phyloP scores from a whole-genome alignment of 2,113 vertebrate genomes.

The Mus pahari region DNA sequence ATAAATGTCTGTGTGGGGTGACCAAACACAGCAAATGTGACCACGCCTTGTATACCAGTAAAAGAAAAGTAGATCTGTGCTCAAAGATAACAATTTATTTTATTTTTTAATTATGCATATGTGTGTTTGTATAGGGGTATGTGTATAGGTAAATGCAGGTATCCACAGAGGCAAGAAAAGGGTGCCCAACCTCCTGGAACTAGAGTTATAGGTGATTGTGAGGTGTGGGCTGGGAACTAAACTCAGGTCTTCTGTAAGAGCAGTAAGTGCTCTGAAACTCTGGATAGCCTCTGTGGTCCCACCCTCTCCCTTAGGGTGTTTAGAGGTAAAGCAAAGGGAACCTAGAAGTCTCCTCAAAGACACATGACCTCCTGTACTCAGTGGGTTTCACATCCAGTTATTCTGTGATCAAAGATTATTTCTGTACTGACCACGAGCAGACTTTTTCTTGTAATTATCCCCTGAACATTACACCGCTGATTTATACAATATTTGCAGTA shows the following conservation, averaged over 20 bases:
- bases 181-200: background rate
- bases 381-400: background rate
- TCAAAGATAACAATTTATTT: background rate
- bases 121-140: background rate
- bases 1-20: background rate
- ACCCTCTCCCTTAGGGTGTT: no score
- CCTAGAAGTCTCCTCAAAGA: background rate
- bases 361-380: background rate
- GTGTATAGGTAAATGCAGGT: background rate
- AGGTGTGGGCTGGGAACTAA: background rate
- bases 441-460: slow-evolving; percentile 2
- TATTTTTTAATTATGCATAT: background rate
- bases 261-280: background rate
- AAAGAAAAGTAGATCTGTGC: background rate
- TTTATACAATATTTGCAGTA: background rate
- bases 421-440: background rate
- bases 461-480: background rate
- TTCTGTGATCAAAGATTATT: background rate
- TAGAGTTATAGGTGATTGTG: background rate
- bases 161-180: background rate
- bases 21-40: background rate
- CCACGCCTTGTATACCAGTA: background rate
- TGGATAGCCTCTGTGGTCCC: background rate
- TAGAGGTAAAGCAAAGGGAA: background rate
- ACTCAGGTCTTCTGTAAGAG: background rate